Evolutionary conservation across 2,113 vertebrate species (phyloP).

Genomic region (Podiceps cristatus): DNA sequence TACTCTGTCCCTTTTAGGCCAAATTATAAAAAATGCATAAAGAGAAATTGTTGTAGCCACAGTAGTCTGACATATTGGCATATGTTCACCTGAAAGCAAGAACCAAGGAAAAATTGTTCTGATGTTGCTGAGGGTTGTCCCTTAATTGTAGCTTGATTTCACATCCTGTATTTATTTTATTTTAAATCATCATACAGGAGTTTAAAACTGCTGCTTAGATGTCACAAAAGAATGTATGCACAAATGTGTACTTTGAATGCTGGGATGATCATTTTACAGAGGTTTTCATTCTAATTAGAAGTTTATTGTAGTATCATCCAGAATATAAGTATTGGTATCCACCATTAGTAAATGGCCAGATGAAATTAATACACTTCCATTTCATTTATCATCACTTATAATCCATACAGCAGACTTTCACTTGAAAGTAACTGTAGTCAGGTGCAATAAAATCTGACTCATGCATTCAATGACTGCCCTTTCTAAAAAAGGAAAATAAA

Average conservation of each 20-base stretch:
- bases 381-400: neutral
- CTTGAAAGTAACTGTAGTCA: neutral
- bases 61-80: neutral
- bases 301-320: neutral
- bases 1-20: neutral
- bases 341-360: neutral
- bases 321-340: neutral
- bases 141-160: neutral
- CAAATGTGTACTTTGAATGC: neutral
- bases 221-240: neutral
- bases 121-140: neutral
- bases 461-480: neutral
- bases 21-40: neutral
- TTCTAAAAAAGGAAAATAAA: neutral
- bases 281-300: neutral
- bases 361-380: neutral
- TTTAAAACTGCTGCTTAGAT: neutral
- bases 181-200: neutral
- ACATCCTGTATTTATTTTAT: neutral
- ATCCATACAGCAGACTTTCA: neutral
- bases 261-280: neutral
- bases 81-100: neutral
- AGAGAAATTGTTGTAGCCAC: neutral
- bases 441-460: constrained; percentile 18
- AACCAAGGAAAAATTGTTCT: neutral